Base-by-base conservation (phyloP, 2,888 invertebrate genomes). In the Noctua janthe region DNA sequence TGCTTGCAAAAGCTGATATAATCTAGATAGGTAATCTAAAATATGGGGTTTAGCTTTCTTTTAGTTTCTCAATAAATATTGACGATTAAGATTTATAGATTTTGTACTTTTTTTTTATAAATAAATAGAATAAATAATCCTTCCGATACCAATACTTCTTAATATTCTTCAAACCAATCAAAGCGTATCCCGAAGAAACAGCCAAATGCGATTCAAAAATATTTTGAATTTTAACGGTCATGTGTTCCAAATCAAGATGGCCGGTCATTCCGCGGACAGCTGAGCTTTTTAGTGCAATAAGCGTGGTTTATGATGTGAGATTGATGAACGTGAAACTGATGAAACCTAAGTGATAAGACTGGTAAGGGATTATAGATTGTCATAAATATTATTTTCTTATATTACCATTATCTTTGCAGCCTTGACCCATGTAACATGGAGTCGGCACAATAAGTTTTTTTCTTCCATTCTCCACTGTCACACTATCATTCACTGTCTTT, bases 201-300 rank as follows among this genome's bases (percentile, higher is more conserved):
- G 84, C 81, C 86, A 88, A 88, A 91, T 78, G 77, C 56, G 62
- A 78, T 87, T 76, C 49, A 81, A 82, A 84, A n/a, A 75, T 80
- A 74, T 78, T 67, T 80, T 78, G 35, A 78, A 82, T 83, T 51
- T 70, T 80, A 59, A 77, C 70, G 51, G 43, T 17, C 43, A 69
- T 49, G 75, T 74, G 75, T 77, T 77, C 66, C 74, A 76, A 75
- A 76, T 80, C 79, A 79, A 77, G 43, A 84, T 80, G 75, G 72
- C n/a, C 47, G 82, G 73, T 29, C 69, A 76, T n/a, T 72, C 85
- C 88, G 82, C 76, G 88, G 91, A 92, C 91, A 92, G 89, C 86
- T 80, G 93, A 94, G 93, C 92, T 92, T 90, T 90, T 84, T 88
- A 89, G 95, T 95, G 95, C 95, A 92, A 85, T 29, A 95, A 95